phyloP scores from a whole-genome alignment of 2,888 invertebrate species.

The Serrognathus titanus region DNA sequence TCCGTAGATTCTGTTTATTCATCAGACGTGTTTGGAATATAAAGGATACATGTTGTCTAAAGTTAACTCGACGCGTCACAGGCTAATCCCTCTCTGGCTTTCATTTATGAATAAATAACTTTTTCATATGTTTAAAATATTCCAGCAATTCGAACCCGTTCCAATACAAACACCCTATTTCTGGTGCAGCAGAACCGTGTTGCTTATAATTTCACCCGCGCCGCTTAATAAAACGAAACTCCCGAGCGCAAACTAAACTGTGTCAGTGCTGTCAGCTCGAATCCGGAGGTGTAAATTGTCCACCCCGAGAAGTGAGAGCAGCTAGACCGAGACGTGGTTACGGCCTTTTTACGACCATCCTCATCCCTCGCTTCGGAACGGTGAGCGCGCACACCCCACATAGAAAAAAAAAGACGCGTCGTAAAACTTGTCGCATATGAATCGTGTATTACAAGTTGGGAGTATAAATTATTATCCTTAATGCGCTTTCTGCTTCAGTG shows the following conservation, averaged over 20 bases:
- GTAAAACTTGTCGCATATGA: conserved; percentile 40
- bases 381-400: conserved; percentile 35
- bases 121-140: too few relatives aligned
- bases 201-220: too few relatives aligned
- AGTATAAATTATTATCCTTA: conserved; percentile 41
- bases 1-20: too few relatives aligned
- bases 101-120: too few relatives aligned
- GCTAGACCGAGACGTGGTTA: conserved; percentile 26
- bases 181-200: too few relatives aligned
- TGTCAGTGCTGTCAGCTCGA: not conserved
- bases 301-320: conserved; percentile 10
- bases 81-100: too few relatives aligned
- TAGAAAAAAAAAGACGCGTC: conserved; percentile 34
- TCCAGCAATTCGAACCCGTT: too few relatives aligned
- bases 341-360: conserved; percentile 34
- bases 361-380: conserved; percentile 28
- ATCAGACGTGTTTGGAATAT: too few relatives aligned
- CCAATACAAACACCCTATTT: too few relatives aligned
- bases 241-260: not conserved
- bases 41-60: too few relatives aligned
- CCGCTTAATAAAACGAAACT: too few relatives aligned
- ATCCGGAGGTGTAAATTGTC: conserved; percentile 3
- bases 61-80: too few relatives aligned
- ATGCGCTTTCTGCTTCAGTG: conserved; percentile 22
- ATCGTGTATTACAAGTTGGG: conserved; percentile 43